Evolutionary conservation across 2,113 vertebrate species (phyloP).

Genomic region (Prionailurus bengalensis): DNA sequence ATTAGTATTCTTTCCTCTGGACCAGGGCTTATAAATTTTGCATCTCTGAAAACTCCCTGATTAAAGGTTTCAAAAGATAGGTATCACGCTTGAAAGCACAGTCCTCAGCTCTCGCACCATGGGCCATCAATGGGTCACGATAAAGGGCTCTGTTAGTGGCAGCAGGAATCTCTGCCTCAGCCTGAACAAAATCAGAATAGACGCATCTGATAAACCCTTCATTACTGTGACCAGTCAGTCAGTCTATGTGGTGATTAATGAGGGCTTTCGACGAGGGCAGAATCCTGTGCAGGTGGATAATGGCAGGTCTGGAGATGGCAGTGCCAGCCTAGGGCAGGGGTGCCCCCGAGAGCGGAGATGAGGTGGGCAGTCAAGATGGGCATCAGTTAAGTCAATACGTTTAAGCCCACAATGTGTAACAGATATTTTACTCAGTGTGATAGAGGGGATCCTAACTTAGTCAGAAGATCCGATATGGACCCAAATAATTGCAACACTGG

Average conservation of each 20-base stretch:
- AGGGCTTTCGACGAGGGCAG: not conserved
- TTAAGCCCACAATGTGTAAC: not conserved
- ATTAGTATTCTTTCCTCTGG: not conserved
- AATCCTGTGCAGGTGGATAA: too few relatives aligned
- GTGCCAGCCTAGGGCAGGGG: not conserved
- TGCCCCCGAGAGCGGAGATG: not conserved
- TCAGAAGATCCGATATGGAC: not conserved
- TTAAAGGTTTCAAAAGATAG: slow-evolving; percentile 21
- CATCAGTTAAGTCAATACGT: not conserved
- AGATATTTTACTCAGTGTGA: not conserved
- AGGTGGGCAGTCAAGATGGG: not conserved
- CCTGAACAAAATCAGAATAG: not conserved
- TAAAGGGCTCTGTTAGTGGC: not conserved
- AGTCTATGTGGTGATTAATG: not conserved
- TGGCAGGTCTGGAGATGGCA: not conserved
- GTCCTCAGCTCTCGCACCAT: not conserved
- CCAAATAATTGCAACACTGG: not conserved
- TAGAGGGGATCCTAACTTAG: not conserved
- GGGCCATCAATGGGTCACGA: not conserved
- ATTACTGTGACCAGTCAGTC: not conserved
- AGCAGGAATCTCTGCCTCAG: not conserved
- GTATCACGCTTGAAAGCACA: not conserved
- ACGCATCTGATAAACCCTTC: not conserved
- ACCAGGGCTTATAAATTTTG: not conserved
- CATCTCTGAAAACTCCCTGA: slow-evolving; percentile 23